These are phyloP conservation scores for Rhorus exstirpatorius DNA, from an alignment of 2,888 invertebrate species.

Conservation along the genomic window DNA sequence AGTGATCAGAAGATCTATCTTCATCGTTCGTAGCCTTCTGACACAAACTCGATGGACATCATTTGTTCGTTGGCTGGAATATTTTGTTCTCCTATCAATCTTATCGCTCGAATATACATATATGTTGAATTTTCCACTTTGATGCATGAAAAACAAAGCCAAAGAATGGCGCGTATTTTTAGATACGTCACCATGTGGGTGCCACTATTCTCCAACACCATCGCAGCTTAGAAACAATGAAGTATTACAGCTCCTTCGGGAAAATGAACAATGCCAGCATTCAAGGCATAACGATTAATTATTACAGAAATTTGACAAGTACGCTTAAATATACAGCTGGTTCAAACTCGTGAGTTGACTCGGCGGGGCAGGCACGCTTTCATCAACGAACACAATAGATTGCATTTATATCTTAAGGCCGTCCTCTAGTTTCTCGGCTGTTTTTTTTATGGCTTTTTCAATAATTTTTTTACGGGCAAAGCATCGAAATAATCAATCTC, in stretches of 20 bases:
- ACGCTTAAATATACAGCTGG: conserved; percentile 46
- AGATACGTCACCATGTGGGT: conserved; percentile 42
- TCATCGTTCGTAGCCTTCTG: background rate
- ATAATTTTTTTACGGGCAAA: too few relatives aligned
- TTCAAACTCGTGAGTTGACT: conserved; percentile 70
- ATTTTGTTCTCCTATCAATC: conserved; percentile 9
- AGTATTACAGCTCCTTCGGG: conserved; percentile 56
- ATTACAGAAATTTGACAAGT: conserved; percentile 73
- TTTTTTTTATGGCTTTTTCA: too few relatives aligned
- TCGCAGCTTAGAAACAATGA: conserved; percentile 67
- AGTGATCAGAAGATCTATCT: background rate
- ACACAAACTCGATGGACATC: background rate
- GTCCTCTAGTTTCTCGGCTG: too few relatives aligned
- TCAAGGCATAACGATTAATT: conserved; percentile 69
- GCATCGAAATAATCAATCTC: too few relatives aligned
- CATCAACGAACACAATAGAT: background rate
- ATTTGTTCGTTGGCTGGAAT: background rate
- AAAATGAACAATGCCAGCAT: conserved; percentile 69
- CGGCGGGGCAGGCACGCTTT: conserved; percentile 52
- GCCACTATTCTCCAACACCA: conserved; percentile 32
- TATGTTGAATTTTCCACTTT: background rate
- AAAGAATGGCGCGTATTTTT: conserved; percentile 18
- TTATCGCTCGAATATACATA: background rate
- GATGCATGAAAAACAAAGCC: conserved; percentile 3
- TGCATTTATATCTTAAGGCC: conserved; percentile 10